phyloP scores from a whole-genome alignment of 2,113 vertebrate genomes.

The Ramphastos sulfuratus region DNA sequence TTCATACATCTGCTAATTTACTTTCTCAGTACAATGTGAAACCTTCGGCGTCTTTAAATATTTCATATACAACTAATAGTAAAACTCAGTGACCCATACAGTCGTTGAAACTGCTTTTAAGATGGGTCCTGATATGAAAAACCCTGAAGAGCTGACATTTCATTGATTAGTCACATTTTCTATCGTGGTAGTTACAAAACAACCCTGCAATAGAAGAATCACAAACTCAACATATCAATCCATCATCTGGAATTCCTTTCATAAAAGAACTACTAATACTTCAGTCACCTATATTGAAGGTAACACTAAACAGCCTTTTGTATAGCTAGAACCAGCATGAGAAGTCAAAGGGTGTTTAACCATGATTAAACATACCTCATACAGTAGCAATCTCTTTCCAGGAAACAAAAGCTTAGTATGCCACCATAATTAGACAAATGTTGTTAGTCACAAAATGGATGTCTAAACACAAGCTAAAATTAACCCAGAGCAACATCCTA shows the following conservation, averaged over 20 bases:
- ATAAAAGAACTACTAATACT: not conserved
- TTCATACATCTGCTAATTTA: not conserved
- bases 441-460: constrained; percentile 3
- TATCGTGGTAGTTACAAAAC: not conserved
- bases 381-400: not conserved
- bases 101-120: not conserved
- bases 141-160: not conserved
- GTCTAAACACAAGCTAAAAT: constrained; percentile 9
- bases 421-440: constrained; percentile 25
- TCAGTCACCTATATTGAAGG: not conserved
- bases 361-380: not conserved
- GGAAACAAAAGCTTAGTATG: constrained; percentile 19
- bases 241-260: not conserved
- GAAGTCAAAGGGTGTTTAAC: constrained; percentile 5
- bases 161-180: not conserved
- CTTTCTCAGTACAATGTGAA: not conserved
- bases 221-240: not conserved
- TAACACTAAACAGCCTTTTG: not conserved
- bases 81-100: not conserved
- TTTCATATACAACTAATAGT: not conserved
- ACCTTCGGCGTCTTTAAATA: not conserved
- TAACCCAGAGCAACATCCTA: not conserved
- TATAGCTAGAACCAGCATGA: not conserved
- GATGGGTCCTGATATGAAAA: not conserved
- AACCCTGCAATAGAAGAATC: not conserved